Evolutionary conservation across 1,140 invertebrate genomes (phyloP), one percentile per base, ranked within the genome.

Genomic region (Aporrectodea caliginosa): DNA sequence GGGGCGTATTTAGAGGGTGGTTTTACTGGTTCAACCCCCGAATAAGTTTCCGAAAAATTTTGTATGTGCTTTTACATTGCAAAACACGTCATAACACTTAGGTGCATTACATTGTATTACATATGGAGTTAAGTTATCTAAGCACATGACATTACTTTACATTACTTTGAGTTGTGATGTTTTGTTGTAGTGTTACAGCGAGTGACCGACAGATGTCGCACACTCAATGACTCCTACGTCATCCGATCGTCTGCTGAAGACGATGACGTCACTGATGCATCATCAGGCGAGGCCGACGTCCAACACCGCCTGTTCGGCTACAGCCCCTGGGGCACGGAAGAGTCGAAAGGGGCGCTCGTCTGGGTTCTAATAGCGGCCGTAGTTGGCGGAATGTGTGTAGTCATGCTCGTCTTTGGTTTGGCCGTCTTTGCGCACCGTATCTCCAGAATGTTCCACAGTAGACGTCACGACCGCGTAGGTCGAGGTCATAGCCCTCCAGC

Each of bases 351-450:
- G 2, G 27, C 73, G 12, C 73, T 33, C 33, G 31, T 75, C 31
- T 75, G 73, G 73, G 27, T 35, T 14, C 2, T 75, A 2, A 33
- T 75, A 33, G 73, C 33, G 22, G 73, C 73, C 33, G 73, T 75
- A 2, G 33, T 34, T 12, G 73, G 73, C 33, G 73, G 73, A 6
- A 29, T 75, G n/a, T 14, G 27, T 31, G 33, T 75, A 2, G 33
- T 75, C 73, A 12, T 75, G 73, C 34, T 75, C 2, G 22, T 75
- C 73, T 22, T 75, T 14, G 33, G 6, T 31, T 12, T 34, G 27
- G 33, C 33, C 33, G 34, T 75, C 32, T 14, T 75, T 34, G 34
- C 32, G 6, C 16, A 12, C 73, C 73, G 73, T 12, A 75, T 75
- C 34, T 12, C 6, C 43, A 22, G 6, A 6, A 58, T 58, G 43